These are phyloP conservation scores for Palythoa grandiflora DNA, from an alignment of 92 coral and sea anemone genomes.

Conservation along the genomic window DNA sequence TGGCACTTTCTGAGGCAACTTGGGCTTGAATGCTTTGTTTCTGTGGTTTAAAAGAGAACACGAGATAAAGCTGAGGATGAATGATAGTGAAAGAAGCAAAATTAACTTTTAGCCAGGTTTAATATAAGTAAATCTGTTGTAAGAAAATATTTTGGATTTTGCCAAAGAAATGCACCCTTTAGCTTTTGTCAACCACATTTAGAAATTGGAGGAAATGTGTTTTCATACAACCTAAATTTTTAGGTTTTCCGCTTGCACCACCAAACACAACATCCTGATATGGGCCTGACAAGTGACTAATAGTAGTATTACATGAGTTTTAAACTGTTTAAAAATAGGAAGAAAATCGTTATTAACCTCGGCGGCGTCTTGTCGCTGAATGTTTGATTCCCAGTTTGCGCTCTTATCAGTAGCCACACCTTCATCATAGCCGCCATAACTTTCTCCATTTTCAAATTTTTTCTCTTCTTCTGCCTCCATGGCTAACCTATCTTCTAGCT, in stretches of 20 bases:
- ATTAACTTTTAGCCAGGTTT: no score
- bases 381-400: conserved; percentile 74
- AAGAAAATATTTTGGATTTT: no score
- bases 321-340: neutral
- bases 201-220: no score
- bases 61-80: no score
- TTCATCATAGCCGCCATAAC: conserved; percentile 76
- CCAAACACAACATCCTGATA: no score
- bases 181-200: no score
- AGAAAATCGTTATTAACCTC: conserved; percentile 64
- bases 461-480: conserved; percentile 99
- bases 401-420: conserved; percentile 78
- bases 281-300: no score
- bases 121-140: no score
- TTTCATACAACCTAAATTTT: no score
- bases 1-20: conserved; percentile 99
- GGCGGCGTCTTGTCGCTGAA: conserved; percentile 88
- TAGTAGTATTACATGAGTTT: neutral
- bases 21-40: conserved; percentile 97
- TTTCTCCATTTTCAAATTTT: conserved; percentile 87
- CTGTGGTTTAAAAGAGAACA: conserved; percentile 34
- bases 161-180: no score
- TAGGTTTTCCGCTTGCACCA: no score
- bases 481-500: conserved; percentile 90
- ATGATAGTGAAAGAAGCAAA: no score